These are phyloP conservation scores for Gymnodraco acuticeps DNA, from an alignment of 2,797 vertebrate genomes.

Conservation along the genomic window DNA sequence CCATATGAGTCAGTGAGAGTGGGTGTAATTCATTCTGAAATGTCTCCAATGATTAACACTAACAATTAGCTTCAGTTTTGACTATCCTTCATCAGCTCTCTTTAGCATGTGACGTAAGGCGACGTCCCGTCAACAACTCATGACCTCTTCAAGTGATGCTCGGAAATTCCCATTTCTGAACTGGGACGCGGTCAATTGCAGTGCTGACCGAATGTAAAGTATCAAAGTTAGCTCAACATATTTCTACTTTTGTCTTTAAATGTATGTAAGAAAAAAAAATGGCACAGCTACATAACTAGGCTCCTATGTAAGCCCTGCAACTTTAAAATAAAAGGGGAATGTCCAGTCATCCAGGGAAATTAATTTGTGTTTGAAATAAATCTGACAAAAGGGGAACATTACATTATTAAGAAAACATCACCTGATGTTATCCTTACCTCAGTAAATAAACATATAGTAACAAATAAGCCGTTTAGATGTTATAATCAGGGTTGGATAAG, in stretches of 20 bases:
- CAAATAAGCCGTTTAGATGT: neutral
- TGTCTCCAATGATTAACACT: neutral
- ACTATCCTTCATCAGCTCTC: constrained; percentile 29
- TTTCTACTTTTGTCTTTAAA: neutral
- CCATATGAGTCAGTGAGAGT: neutral
- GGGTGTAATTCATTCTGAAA: constrained; percentile 4
- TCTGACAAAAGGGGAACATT: neutral
- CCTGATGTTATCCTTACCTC: too few relatives aligned
- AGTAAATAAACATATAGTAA: neutral
- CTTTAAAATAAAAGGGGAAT: neutral
- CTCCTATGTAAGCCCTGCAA: neutral
- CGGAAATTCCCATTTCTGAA: constrained; percentile 9
- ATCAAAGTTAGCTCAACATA: neutral
- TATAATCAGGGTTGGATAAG: neutral
- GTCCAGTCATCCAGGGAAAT: neutral
- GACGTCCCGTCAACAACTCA: constrained; percentile 65
- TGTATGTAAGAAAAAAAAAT: neutral
- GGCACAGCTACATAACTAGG: neutral
- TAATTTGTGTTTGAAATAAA: neutral
- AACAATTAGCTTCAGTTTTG: constrained; percentile 22
- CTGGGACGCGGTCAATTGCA: neutral
- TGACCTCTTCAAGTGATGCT: constrained; percentile 53
- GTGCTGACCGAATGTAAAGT: too few relatives aligned
- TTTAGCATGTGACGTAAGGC: constrained; percentile 76
- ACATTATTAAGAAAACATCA: neutral